These are phyloP conservation scores for Alouatta palliata DNA, from an alignment of 2,113 vertebrate species.

Conservation along the genomic window DNA sequence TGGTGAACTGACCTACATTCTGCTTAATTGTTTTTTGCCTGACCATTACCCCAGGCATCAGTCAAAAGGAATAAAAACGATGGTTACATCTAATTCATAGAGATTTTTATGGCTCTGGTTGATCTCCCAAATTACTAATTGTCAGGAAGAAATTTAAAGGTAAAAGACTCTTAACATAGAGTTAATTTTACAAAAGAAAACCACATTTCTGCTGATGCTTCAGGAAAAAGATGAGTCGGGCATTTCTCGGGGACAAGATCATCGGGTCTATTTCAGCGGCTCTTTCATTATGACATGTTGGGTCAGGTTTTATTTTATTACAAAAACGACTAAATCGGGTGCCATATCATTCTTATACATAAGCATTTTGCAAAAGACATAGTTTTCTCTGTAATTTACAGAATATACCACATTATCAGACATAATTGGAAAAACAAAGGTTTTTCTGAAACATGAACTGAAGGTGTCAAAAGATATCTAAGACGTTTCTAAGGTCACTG, in stretches of 20 bases:
- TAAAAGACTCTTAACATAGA: background rate
- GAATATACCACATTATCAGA: conserved; percentile 56
- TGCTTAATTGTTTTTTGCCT: conserved; percentile 76
- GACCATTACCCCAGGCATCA: conserved; percentile 64
- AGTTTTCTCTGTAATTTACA: conserved; percentile 53
- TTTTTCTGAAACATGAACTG: conserved; percentile 37
- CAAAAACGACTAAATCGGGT: conserved; percentile 55
- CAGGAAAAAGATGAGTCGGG: conserved; percentile 52
- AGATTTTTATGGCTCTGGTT: background rate
- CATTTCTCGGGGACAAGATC: conserved; percentile 40
- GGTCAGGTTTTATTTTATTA: conserved; percentile 58
- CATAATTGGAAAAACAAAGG: conserved; percentile 75
- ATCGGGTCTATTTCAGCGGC: background rate
- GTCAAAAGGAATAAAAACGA: conserved; percentile 61
- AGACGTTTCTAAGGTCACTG: conserved; percentile 32
- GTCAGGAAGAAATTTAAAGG: conserved; percentile 51
- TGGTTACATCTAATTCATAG: background rate
- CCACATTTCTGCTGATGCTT: conserved; percentile 43
- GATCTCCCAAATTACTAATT: background rate
- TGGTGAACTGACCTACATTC: conserved; percentile 63
- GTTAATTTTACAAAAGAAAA: conserved; percentile 20
- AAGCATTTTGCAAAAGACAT: conserved; percentile 53
- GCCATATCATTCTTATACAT: background rate
- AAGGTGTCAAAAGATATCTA: conserved; percentile 57
- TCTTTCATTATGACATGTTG: background rate